Percentiles rank a stretch among this genome's conserved stretches.
These are phyloP conservation scores for Euphonia xanthogaster DNA, from an alignment of 2,797 vertebrate species.

Conservation along the genomic window DNA sequence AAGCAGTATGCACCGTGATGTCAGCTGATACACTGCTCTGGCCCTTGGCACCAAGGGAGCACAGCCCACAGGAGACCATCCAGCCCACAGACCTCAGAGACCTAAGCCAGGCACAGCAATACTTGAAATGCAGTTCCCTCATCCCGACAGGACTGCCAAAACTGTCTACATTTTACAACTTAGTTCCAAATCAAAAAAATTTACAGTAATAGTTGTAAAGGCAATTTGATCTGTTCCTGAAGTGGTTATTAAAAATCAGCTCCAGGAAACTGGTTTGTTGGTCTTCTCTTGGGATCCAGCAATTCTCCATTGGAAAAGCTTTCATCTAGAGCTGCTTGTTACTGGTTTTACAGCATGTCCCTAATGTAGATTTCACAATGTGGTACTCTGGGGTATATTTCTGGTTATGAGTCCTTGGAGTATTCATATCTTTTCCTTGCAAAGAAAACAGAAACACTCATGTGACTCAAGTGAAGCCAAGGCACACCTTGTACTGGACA, in stretches of 20 bases:
- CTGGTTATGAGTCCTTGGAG: neutral
- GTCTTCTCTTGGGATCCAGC: neutral
- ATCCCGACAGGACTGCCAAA: neutral
- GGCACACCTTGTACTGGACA: neutral
- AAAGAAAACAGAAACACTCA: neutral
- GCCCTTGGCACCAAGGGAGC: neutral
- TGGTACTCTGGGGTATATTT: neutral
- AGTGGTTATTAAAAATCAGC: neutral
- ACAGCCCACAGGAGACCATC: neutral
- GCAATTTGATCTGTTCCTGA: neutral
- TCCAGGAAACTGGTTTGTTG: neutral
- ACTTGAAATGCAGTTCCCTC: neutral
- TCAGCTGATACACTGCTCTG: neutral
- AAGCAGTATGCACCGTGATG: neutral
- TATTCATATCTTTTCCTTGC: neutral
- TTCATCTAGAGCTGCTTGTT: neutral
- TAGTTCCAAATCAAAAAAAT: neutral
- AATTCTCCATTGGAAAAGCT: neutral
- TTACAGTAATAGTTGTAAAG: neutral
- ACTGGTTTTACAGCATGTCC: neutral
- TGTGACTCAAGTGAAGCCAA: neutral
- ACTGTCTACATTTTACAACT: neutral
- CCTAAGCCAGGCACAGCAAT: neutral
- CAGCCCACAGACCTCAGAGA: neutral
- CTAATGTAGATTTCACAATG: neutral